Base-by-base conservation (phyloP, 1,140 invertebrate genomes). In the Apolygus lucorum region DNA sequence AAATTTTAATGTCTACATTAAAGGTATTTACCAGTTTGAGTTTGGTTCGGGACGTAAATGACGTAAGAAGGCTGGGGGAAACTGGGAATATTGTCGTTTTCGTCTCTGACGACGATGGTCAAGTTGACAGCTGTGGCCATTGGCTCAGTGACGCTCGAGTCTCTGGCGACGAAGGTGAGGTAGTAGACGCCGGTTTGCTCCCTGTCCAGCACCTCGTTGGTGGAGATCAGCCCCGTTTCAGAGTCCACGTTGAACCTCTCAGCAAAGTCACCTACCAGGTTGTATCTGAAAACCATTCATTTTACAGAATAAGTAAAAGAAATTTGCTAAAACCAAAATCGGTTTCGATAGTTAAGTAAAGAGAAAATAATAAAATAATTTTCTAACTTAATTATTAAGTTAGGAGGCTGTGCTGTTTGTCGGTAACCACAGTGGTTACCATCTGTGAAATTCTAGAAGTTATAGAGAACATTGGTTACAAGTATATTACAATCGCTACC, bases 31-130 rank as follows among this genome's bases (percentile, higher is more conserved):
- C 88, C 89, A 52, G 84, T 79, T 72, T 84, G 81, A 1, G 88
- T 92, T 8, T 85, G 83, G 74, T 93, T 91, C 0, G 92, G 89
- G 63, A 94, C 85, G 67, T 90, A 87, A 2, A 92, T 86, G 67
- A 87, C 86, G 76, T 91, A 93, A 64, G 83, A 81, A 1, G 83
- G 79, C 70, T 86, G 83, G 1, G 86, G 82, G 78, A 96, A 95
- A 59, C 81, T 82, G 0, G 94, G 94, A 14, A 86, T 83, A 77
- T 95, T 95, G 77, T 96, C 94, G 78, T 96, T 96, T 73, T 90
- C 85, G 79, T 96, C 93, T 49, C 81, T 80, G 1, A 95, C 85
- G 17, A 78, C 80, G 34, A 96, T 89, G 0, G 88, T 93, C 2
- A 96, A 79, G 78, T 92, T 92, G 0, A 91, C 88, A 1, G 89